phyloP scores from a whole-genome alignment of 2,888 invertebrate genomes.

The Molorchus minor region DNA sequence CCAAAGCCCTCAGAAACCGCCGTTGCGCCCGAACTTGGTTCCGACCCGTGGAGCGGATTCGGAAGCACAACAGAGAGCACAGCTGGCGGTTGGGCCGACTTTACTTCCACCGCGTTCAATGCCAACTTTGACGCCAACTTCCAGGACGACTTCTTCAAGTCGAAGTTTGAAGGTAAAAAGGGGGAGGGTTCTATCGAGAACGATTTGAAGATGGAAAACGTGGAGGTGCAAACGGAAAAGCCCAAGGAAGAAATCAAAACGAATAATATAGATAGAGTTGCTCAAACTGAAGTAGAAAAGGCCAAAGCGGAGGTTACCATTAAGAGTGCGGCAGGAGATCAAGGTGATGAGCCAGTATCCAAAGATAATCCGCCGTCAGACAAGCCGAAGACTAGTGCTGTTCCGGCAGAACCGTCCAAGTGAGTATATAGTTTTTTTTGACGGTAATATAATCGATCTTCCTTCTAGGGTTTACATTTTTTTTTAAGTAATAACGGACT shows the following conservation, averaged over 20 bases:
- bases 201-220: slow-evolving; percentile 50
- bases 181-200: slow-evolving; percentile 34
- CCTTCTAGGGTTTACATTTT: no score
- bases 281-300: slow-evolving; percentile 25
- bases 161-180: slow-evolving; percentile 11
- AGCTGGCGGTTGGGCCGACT: slow-evolving; percentile 62
- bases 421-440: slow-evolving; percentile 37
- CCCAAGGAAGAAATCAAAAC: slow-evolving; percentile 30
- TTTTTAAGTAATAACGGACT: no score
- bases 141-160: slow-evolving; percentile 11
- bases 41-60: slow-evolving; percentile 53
- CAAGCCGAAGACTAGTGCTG: slow-evolving; percentile 25
- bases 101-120: slow-evolving; percentile 56
- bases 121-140: slow-evolving; percentile 47
- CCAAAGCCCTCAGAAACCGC: slow-evolving; percentile 40
- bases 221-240: slow-evolving; percentile 31
- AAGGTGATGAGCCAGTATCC: slow-evolving; percentile 32
- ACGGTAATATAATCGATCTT: neutral
- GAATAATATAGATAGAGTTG: slow-evolving; percentile 39
- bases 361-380: no score
- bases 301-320: slow-evolving; percentile 13
- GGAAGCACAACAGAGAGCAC: slow-evolving; percentile 30
- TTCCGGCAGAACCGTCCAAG: slow-evolving; percentile 49
- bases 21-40: slow-evolving; percentile 30
- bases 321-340: slow-evolving; percentile 42